Evolutionary conservation across 92 coral and sea anemone species (phyloP), one percentile per base, ranked within the genome.

Genomic region (Pocillopora meandrina): DNA sequence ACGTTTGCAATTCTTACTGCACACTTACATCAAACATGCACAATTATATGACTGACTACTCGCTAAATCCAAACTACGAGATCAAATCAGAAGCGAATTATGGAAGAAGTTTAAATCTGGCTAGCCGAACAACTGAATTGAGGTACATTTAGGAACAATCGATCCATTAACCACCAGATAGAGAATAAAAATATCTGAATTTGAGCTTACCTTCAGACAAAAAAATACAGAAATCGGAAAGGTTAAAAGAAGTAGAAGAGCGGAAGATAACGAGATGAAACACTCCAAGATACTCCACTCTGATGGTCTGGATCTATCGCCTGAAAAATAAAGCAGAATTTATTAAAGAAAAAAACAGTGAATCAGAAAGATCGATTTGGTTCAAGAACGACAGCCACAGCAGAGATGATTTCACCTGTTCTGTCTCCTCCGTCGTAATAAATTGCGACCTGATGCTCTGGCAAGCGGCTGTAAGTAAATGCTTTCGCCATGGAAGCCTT

Each of bases 141-240:
- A 42, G 8, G 52, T 42, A 42, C 8, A 42, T 42, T 3, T 7
- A 42, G 52, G 52, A 42, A 42, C 52, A 3, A 42, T 7, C 52
- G 52, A 42, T 42, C 8, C 52, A 42, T 42, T 42, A 42, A 0
- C 4, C 8, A 42, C 5, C 52, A 42, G 52, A 7, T 42, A 42
- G 4, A 42, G 52, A 42, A 7, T 3, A 42, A 42, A 42, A 42
- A 42, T 42, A 7, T 42, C 0, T 19, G 9, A 33, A 2, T 17
- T 52, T 17, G 55, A 56, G 3, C 86, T 87, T 86, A 96, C 98
- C 99, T 96, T 96, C 2, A 96, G n/a, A 85, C 96, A 96, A 81
- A 95, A 94, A 77, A 95, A 96, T 56, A 92, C 87, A 16, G 99
- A 94, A 56, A 94, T 89, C 10, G 99, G 99, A 61, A 89, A 93